A percentile compares a stretch with the other conserved stretches of the same genome.
These are phyloP conservation scores for Rhabdomys dilectus DNA, from an alignment of 2,113 vertebrate species.

Conservation along the genomic window DNA sequence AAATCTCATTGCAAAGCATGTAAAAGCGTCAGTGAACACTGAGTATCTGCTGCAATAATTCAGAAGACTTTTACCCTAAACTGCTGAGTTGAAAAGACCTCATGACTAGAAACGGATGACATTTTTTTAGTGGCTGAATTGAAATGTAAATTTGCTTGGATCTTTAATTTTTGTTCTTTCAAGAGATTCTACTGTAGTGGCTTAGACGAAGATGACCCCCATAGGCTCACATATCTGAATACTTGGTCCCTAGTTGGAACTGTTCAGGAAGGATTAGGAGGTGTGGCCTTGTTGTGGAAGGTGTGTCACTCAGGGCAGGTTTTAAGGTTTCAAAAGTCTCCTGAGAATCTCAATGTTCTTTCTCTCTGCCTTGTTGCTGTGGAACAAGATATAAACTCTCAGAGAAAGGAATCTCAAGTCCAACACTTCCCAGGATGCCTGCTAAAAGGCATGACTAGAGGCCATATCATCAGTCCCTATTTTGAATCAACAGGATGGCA, in stretches of 20 bases:
- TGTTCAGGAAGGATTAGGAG: neutral
- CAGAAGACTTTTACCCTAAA: slow-evolving; percentile 15
- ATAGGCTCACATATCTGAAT: neutral
- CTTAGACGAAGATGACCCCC: too few species aligned
- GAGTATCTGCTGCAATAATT: slow-evolving; percentile 6
- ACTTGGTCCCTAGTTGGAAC: neutral
- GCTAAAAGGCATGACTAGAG: neutral
- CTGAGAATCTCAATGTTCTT: neutral
- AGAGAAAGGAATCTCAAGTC: neutral
- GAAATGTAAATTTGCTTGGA: neutral
- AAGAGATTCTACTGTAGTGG: neutral
- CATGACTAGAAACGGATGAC: neutral
- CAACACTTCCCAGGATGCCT: neutral
- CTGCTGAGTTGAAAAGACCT: neutral
- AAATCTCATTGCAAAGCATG: slow-evolving; percentile 17
- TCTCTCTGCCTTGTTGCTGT: neutral
- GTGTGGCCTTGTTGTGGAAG: neutral
- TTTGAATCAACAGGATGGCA: neutral
- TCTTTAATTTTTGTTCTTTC: neutral
- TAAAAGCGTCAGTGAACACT: neutral
- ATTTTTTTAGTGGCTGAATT: neutral
- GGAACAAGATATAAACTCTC: neutral
- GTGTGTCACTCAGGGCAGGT: neutral
- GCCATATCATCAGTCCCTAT: too few species aligned
- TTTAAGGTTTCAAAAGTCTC: neutral